These are phyloP conservation scores for Clarias pachynema DNA, from an alignment of 2,797 vertebrate species.

Conservation along the genomic window DNA sequence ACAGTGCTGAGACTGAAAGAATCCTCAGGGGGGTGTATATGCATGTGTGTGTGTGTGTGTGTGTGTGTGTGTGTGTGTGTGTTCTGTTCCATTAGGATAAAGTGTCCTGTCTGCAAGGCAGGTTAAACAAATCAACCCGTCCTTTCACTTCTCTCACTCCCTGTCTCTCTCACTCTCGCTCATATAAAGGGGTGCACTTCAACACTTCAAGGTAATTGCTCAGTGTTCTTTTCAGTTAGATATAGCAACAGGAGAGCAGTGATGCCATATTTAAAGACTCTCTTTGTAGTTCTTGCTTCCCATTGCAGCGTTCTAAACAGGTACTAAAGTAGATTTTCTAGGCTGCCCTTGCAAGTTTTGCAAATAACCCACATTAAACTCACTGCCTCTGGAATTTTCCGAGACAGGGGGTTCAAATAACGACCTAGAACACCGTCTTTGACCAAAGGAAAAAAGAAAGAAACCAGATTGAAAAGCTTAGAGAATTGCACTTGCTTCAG, in stretches of 20 bases:
- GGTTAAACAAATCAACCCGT: slow-evolving; percentile 19
- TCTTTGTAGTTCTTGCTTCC: background rate
- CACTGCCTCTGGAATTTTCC: background rate
- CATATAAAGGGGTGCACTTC: slow-evolving; percentile 1
- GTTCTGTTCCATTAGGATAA: slow-evolving; percentile 28
- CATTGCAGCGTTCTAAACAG: background rate
- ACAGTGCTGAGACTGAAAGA: slow-evolving; percentile 26
- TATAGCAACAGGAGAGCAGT: background rate
- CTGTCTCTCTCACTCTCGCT: background rate
- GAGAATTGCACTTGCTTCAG: too few relatives aligned
- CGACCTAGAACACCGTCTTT: background rate
- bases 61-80: slow-evolving; percentile 25
- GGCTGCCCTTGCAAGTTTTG: background rate
- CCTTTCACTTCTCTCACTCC: slow-evolving; percentile 21
- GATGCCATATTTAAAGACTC: slow-evolving; percentile 5
- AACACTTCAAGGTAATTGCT: slow-evolving; percentile 37
- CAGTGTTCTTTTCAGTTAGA: slow-evolving; percentile 27
- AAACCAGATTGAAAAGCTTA: background rate
- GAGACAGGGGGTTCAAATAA: background rate
- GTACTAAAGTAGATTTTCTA: background rate
- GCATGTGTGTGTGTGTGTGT: slow-evolving; percentile 23
- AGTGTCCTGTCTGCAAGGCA: slow-evolving; percentile 33
- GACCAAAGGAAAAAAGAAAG: background rate
- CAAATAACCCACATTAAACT: background rate
- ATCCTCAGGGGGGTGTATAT: slow-evolving; percentile 24